phyloP scores from a whole-genome alignment of 2,113 vertebrate genomes.

The Merops nubicus region DNA sequence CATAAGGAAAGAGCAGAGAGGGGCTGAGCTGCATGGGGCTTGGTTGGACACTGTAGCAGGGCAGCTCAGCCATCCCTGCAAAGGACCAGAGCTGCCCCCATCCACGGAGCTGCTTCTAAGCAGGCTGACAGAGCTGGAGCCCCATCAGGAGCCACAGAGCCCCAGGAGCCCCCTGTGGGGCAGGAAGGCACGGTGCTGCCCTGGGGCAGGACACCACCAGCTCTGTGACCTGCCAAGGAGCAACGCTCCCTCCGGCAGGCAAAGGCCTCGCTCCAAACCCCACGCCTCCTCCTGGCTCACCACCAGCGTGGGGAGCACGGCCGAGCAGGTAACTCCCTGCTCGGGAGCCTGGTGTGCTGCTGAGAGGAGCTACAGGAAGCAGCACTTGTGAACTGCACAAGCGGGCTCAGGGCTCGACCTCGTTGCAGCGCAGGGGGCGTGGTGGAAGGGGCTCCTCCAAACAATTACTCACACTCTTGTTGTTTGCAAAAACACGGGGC shows the following conservation, averaged over 20 bases:
- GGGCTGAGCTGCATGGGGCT: neutral
- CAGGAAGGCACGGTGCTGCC: neutral
- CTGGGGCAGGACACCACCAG: neutral
- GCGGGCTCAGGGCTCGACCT: neutral
- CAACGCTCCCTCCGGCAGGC: neutral
- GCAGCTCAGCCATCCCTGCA: neutral
- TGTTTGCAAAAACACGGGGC: neutral
- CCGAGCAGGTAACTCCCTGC: neutral
- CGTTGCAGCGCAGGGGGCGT: neutral
- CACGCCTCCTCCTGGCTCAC: neutral
- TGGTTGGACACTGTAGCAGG: neutral
- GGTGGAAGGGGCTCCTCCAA: neutral
- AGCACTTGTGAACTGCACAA: neutral
- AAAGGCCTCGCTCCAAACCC: neutral
- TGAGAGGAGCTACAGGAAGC: neutral
- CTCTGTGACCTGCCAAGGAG: neutral
- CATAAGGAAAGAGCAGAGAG: neutral
- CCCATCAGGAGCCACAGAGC: neutral
- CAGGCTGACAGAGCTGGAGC: neutral
- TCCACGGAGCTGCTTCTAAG: accelerated
- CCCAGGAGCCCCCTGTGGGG: no score
- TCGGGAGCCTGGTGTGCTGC: neutral
- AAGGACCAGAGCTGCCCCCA: neutral
- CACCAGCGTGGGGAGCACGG: accelerated
- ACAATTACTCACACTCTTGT: neutral